These are phyloP conservation scores for Eilema depressum DNA, from an alignment of 2,888 invertebrate species.

Conservation along the genomic window DNA sequence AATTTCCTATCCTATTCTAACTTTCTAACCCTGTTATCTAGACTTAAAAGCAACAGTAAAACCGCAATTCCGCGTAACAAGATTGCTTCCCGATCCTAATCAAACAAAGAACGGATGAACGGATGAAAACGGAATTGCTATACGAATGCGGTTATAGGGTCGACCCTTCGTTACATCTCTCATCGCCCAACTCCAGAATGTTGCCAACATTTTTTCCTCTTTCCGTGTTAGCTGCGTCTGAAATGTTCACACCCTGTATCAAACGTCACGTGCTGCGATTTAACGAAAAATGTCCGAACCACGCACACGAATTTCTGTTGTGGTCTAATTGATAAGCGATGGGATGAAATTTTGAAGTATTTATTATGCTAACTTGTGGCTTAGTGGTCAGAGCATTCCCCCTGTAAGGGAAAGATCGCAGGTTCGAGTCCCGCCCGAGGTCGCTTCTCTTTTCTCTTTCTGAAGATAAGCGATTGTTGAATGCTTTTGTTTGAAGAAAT, in stretches of 20 bases:
- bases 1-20: not conserved
- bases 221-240: constrained; percentile 18
- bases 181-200: not conserved
- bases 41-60: constrained; percentile 1
- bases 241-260: constrained; percentile 59
- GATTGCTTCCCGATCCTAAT: not conserved
- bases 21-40: not conserved
- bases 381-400: no score
- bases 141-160: not conserved
- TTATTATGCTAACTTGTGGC: no score
- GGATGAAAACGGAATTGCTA: not conserved
- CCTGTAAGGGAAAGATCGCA: no score
- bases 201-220: constrained; percentile 8
- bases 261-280: constrained; percentile 57
- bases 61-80: not conserved
- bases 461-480: constrained; percentile 5
- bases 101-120: constrained; percentile 1
- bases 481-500: not conserved
- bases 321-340: constrained; percentile 19
- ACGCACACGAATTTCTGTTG: constrained; percentile 45
- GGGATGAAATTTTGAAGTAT: no score
- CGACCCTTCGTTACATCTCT: constrained; percentile 12
- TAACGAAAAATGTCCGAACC: constrained; percentile 65
- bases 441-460: no score
- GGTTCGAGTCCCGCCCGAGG: no score